A percentile compares a stretch with the other conserved stretches of the same genome.
Conservation (phyloP, 2,113 vertebrate species). For the Echinops telfairi region DNA sequence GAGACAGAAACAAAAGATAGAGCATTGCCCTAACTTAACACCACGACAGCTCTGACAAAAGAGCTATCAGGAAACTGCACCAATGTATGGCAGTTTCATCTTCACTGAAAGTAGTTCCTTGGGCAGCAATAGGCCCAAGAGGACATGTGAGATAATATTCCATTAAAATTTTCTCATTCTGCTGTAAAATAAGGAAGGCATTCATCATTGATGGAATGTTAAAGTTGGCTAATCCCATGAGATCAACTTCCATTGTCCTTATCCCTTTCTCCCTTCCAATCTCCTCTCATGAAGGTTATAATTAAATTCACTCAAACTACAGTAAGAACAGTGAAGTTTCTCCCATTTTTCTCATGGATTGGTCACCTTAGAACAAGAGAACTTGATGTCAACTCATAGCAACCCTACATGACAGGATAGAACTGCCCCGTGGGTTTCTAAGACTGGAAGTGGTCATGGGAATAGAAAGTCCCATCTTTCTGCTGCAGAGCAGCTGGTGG, state of each 20-base stretch:
- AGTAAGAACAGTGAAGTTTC: neutral
- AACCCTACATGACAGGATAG: too few relatives aligned
- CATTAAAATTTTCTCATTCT: neutral
- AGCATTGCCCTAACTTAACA: neutral
- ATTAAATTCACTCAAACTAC: neutral
- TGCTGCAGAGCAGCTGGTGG: too few relatives aligned
- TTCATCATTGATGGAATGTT: neutral
- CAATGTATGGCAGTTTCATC: neutral
- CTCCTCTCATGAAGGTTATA: neutral
- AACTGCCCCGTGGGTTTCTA: too few relatives aligned
- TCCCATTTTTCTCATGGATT: neutral
- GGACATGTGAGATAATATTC: neutral
- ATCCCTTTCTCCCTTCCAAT: neutral
- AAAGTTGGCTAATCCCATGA: neutral
- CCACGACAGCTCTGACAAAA: neutral
- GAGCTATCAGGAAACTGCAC: neutral
- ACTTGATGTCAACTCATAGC: too few relatives aligned
- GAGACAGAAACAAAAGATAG: slow-evolving; percentile 26
- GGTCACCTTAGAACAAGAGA: too few relatives aligned
- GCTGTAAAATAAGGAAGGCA: neutral
- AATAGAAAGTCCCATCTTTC: too few relatives aligned
- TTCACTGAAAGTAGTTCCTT: neutral
- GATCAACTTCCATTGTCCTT: neutral
- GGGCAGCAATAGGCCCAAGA: neutral
- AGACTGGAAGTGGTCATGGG: too few relatives aligned